Percentiles rank a stretch among this genome's conserved stretches.
Evolutionary conservation across 2,113 vertebrate genomes (phyloP).

Genomic region (Bubo scandiacus): DNA sequence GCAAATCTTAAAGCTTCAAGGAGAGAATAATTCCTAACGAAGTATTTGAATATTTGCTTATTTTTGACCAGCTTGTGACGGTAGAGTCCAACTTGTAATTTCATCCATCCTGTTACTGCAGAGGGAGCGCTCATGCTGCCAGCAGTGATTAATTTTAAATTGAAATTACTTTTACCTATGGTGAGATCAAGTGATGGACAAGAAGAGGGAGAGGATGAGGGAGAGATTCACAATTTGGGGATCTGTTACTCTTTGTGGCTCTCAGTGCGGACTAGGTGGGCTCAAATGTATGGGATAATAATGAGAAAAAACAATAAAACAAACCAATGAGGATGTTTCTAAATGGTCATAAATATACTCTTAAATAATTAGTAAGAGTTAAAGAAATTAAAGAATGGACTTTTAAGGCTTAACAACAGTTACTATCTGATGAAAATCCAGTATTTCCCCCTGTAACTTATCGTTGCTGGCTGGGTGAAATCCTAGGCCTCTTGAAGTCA

Average conservation of each 20-base stretch:
- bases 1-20: slow-evolving; percentile 63
- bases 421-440: slow-evolving; percentile 16
- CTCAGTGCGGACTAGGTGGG: neutral
- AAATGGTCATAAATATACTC: slow-evolving; percentile 35
- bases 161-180: slow-evolving; percentile 39
- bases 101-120: slow-evolving; percentile 2
- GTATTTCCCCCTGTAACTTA: neutral
- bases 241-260: neutral
- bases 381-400: slow-evolving; percentile 1
- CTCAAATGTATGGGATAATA: neutral
- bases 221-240: neutral
- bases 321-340: neutral
- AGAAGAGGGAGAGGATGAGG: neutral
- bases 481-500: neutral
- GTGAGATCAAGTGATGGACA: slow-evolving; percentile 32
- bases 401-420: slow-evolving; percentile 32
- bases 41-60: slow-evolving; percentile 37
- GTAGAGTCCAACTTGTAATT: slow-evolving; percentile 13
- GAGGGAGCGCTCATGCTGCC: neutral
- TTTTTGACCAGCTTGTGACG: slow-evolving; percentile 33
- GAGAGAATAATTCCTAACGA: slow-evolving; percentile 56
- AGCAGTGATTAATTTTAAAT: slow-evolving; percentile 26
- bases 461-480: neutral
- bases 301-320: neutral
- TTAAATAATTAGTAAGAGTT: slow-evolving; percentile 11